A percentile compares a stretch with the other conserved stretches of the same genome.
Evolutionary conservation across 2,113 vertebrate species (phyloP).

Genomic region (Tragelaphus strepsiceros): DNA sequence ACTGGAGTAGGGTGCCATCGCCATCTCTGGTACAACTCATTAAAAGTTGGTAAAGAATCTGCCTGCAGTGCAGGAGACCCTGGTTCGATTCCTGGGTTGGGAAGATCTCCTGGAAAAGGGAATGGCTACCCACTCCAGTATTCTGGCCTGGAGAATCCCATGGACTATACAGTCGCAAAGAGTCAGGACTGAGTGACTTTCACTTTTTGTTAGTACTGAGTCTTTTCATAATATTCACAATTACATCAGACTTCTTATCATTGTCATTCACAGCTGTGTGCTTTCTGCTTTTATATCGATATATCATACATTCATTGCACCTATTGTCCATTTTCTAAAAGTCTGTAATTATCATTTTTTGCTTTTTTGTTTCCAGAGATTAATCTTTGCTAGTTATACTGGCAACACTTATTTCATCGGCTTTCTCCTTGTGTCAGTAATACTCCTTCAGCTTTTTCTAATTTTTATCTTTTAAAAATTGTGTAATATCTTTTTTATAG

Average conservation of each 20-base stretch:
- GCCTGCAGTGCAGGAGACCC: neutral
- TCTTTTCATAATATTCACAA: neutral
- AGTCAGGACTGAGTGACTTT: accelerated
- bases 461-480: neutral
- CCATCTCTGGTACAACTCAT: neutral
- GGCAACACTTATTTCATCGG: neutral
- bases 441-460: neutral
- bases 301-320: neutral
- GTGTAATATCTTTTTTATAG: neutral
- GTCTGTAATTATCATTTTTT: neutral
- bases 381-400: neutral
- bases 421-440: neutral
- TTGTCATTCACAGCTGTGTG: neutral
- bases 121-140: neutral
- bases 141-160: neutral
- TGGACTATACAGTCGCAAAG: neutral
- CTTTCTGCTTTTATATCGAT: neutral
- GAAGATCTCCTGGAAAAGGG: neutral
- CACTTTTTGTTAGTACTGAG: constrained; percentile 9
- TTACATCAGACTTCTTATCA: neutral
- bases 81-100: neutral
- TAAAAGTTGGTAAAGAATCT: neutral
- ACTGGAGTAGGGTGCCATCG: too few species aligned
- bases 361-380: neutral
- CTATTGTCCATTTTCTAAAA: neutral